Conservation (phyloP, 2,888 invertebrate genomes). For the Parnassius glacialis region DNA sequence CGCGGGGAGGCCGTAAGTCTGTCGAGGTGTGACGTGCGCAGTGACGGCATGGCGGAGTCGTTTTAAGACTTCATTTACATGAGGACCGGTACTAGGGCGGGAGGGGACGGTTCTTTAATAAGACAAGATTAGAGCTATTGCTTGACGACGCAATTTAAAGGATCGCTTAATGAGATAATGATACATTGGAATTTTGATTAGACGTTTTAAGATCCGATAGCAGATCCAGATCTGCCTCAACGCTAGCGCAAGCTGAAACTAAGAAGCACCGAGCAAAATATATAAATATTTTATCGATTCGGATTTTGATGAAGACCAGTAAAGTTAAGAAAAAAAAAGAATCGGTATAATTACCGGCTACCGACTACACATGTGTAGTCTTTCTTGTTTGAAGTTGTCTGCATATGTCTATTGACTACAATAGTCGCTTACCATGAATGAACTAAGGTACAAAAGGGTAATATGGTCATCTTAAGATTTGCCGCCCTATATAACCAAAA, state of each 20-base stretch:
- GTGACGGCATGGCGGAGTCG: conserved; percentile 30
- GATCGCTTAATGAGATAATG: conserved; percentile 26
- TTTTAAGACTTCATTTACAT: conserved; percentile 54
- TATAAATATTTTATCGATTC: no score
- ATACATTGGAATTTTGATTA: conserved; percentile 24
- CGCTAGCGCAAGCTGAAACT: neutral
- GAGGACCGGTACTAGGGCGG: conserved; percentile 27
- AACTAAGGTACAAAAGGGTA: no score
- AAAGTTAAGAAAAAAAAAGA: no score
- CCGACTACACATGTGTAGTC: no score
- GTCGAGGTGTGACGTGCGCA: conserved; percentile 48
- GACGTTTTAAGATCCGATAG: conserved; percentile 8
- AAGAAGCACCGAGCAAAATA: no score
- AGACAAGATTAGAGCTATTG: conserved; percentile 24
- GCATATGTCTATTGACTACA: no score
- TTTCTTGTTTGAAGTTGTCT: no score
- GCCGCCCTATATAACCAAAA: no score
- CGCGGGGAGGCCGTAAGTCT: conserved; percentile 44
- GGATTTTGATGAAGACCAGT: no score
- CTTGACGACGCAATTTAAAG: conserved; percentile 22
- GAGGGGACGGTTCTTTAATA: conserved; percentile 14
- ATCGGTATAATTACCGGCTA: no score
- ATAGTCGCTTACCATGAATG: no score
- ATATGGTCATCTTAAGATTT: no score
- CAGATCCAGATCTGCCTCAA: neutral